Conservation (phyloP, 2,113 vertebrate genomes). For the Diglossa brunneiventris region DNA sequence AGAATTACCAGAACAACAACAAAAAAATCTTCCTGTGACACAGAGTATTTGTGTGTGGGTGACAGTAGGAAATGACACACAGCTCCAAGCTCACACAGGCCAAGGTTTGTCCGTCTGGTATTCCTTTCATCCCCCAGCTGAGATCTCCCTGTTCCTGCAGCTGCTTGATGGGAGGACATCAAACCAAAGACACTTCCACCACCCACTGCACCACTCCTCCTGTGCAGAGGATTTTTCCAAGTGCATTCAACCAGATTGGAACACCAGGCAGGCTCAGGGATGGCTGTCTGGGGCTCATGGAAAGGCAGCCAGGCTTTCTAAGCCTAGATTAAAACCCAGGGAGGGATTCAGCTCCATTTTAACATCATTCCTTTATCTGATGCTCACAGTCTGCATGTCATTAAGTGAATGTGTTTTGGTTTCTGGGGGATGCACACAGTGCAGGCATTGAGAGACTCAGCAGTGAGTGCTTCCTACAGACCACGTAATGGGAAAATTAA, state of each 20-base stretch:
- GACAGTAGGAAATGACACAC: background rate
- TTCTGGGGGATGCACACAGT: background rate
- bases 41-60: too few species aligned
- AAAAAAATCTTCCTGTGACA: background rate
- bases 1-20: background rate
- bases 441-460: background rate
- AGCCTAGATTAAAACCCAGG: background rate
- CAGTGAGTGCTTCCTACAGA: background rate
- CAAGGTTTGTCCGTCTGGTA: background rate
- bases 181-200: background rate
- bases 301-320: background rate
- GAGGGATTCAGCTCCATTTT: background rate
- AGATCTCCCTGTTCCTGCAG: background rate
- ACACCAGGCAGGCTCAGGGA: accelerated
- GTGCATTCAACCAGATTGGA: background rate
- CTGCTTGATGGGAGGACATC: background rate
- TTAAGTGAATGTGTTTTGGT: background rate
- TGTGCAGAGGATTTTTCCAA: background rate
- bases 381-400: background rate
- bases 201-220: background rate
- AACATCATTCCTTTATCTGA: background rate
- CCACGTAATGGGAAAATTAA: background rate
- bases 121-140: background rate
- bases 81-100: background rate
- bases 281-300: accelerated